A percentile compares a stretch with the other conserved stretches of the same genome.
Conservation (phyloP, 2,113 vertebrate genomes). For the Ondatra zibethicus region DNA sequence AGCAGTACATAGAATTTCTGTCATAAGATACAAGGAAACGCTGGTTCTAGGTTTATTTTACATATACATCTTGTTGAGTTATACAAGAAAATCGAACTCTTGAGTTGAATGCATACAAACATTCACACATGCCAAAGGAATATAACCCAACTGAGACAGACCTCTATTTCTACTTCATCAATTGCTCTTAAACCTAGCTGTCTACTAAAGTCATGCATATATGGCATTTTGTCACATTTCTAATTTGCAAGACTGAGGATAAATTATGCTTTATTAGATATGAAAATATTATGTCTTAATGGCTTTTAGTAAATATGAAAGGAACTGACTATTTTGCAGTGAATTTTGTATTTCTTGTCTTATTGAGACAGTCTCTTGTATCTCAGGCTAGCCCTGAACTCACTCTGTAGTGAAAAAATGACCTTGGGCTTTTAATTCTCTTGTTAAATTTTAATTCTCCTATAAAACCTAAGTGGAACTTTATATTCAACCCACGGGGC, state of each 20-base stretch:
- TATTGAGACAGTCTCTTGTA: background rate
- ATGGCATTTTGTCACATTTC: background rate
- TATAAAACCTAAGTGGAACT: background rate
- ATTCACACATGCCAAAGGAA: background rate
- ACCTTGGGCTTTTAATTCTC: background rate
- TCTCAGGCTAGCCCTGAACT: background rate
- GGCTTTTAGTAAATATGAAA: conserved; percentile 12
- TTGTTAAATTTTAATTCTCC: no score
- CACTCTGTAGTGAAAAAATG: background rate
- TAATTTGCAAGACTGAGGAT: conserved; percentile 6
- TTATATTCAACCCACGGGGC: background rate
- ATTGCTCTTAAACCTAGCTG: conserved; percentile 32
- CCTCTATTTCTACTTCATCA: background rate
- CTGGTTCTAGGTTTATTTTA: conserved; percentile 15
- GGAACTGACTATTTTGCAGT: background rate
- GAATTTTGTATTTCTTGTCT: background rate
- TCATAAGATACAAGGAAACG: background rate
- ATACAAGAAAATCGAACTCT: background rate
- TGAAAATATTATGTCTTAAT: conserved; percentile 14
- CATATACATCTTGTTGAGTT: conserved; percentile 24
- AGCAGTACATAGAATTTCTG: background rate
- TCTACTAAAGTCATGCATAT: background rate
- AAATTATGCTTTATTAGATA: conserved; percentile 1
- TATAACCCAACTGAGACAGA: background rate
- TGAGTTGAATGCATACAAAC: background rate